Conservation (phyloP, 2,113 vertebrate genomes). For the Fukomys damarensis region DNA sequence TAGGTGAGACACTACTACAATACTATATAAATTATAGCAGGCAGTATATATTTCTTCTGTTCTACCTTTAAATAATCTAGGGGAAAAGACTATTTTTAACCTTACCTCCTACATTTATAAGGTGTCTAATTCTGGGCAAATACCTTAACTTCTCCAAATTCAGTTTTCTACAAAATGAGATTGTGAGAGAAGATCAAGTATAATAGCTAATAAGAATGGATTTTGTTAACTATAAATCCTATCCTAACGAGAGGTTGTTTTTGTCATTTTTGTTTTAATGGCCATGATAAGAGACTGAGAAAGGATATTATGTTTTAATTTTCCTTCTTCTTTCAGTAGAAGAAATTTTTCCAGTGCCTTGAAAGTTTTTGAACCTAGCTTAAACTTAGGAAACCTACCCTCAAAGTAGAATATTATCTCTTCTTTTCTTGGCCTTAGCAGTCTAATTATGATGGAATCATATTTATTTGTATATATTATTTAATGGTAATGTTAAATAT, state of each 20-base stretch:
- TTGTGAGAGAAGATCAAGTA: neutral
- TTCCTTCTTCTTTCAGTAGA: slow-evolving; percentile 34
- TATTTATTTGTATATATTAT: neutral
- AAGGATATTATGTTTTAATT: slow-evolving; percentile 34
- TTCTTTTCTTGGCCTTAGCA: neutral
- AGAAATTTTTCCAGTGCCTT: neutral
- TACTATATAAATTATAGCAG: neutral
- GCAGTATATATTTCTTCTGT: neutral
- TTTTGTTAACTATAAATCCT: slow-evolving; percentile 6
- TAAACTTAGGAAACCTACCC: neutral
- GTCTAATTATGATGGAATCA: neutral
- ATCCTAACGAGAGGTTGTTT: slow-evolving; percentile 1
- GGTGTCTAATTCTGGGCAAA: neutral
- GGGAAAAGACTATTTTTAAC: neutral
- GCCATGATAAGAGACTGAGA: slow-evolving; percentile 1
- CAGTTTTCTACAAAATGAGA: slow-evolving; percentile 23
- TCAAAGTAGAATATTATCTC: neutral
- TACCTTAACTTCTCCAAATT: slow-evolving; percentile 24
- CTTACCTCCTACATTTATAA: slow-evolving; percentile 1
- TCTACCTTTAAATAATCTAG: slow-evolving; percentile 2
- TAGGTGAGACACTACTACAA: neutral
- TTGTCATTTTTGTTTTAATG: neutral
- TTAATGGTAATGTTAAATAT: slow-evolving; percentile 27
- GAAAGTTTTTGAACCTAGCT: neutral
- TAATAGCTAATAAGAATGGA: neutral